A percentile compares a stretch with the other conserved stretches of the same genome.
phyloP scores from a whole-genome alignment of 2,113 vertebrate genomes.

The Rallus limicola region DNA sequence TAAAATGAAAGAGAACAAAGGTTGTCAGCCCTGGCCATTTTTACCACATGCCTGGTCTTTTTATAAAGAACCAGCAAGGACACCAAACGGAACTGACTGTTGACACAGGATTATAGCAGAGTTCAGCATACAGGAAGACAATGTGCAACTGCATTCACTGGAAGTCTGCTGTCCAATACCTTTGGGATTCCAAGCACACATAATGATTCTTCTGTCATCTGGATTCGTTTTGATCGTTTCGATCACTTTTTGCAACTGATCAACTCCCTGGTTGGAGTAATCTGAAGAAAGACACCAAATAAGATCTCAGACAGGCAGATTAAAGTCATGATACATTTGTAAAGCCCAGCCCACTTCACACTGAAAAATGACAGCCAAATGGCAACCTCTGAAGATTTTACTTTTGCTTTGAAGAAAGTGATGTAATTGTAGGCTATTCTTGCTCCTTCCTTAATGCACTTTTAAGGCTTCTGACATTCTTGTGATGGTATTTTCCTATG shows the following conservation, averaged over 20 bases:
- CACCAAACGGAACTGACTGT: neutral
- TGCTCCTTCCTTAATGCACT: neutral
- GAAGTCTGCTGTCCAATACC: constrained; percentile 57
- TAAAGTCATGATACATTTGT: neutral
- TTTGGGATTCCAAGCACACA: constrained; percentile 97
- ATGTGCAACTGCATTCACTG: neutral
- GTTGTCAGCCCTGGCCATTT: neutral
- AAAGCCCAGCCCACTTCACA: neutral
- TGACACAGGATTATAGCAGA: neutral
- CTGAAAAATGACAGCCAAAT: neutral
- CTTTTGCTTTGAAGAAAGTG: neutral
- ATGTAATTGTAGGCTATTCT: neutral
- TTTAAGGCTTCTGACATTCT: neutral
- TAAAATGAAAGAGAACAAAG: neutral
- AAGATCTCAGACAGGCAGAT: neutral
- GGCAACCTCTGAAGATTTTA: neutral
- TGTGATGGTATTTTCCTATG: neutral
- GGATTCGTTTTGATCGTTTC: constrained; percentile 92
- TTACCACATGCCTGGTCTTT: neutral
- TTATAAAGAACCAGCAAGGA: neutral
- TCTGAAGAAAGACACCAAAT: constrained; percentile 75
- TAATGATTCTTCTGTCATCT: constrained; percentile 94
- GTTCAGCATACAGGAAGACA: neutral
- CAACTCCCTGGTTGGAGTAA: constrained; percentile 92
- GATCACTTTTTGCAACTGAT: constrained; percentile 93